Percentiles rank a stretch among this genome's conserved stretches.
Conservation (phyloP, 2,888 invertebrate genomes). For the Parapristionchus giblindavisi region DNA sequence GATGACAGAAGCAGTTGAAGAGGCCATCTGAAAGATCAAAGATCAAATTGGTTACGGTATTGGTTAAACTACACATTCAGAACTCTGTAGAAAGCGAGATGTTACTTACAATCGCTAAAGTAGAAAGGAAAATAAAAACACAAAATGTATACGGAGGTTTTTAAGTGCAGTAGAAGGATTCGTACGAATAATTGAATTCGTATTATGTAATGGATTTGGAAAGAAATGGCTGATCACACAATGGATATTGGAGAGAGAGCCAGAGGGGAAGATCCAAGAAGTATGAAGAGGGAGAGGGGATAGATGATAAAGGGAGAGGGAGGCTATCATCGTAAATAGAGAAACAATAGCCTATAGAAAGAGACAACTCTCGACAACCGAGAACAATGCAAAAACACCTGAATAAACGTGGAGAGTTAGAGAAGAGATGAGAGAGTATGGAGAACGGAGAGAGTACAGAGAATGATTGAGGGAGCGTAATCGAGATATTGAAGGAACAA, state of each 20-base stretch:
- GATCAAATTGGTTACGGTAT: constrained; percentile 24
- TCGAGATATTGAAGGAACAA: background rate
- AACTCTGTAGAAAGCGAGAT: too few relatives aligned
- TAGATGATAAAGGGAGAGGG: background rate
- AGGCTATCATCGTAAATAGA: background rate
- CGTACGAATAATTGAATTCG: too few relatives aligned
- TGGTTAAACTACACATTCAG: too few relatives aligned
- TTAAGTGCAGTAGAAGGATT: too few relatives aligned
- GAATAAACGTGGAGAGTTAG: constrained; percentile 17
- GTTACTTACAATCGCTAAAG: too few relatives aligned
- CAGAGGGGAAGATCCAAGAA: too few relatives aligned
- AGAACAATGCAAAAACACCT: constrained; percentile 13
- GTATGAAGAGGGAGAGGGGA: background rate
- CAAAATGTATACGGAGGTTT: too few relatives aligned
- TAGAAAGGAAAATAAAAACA: too few relatives aligned
- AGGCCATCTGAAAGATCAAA: constrained; percentile 28
- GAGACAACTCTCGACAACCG: background rate
- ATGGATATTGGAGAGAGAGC: too few relatives aligned
- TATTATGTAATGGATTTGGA: too few relatives aligned
- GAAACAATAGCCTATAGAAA: background rate
- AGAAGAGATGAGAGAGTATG: constrained; percentile 1
- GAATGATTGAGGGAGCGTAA: constrained; percentile 9
- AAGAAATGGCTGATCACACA: too few relatives aligned
- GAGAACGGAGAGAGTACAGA: constrained; percentile 28
- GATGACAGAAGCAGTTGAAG: background rate